Base-by-base conservation (phyloP, 1,140 invertebrate species). In the Asobara japonica region DNA sequence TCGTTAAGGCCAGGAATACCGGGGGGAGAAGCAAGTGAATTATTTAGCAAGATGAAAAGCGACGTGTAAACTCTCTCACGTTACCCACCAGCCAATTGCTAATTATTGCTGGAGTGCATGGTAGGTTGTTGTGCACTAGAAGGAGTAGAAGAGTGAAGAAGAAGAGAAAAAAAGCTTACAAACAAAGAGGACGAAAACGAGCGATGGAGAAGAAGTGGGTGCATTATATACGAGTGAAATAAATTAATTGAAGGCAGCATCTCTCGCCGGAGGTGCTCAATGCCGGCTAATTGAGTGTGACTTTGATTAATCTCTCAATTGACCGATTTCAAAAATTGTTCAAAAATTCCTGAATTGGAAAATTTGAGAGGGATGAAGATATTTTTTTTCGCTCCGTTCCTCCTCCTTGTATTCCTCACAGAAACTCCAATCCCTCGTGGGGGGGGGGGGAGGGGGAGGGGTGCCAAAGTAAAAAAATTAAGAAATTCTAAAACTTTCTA, bases 291-390 rank as follows among this genome's bases (percentile, higher is more conserved):
- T 80, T 78, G 80, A 81, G 76, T 76, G 75, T 70, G 75, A 77
- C 74, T 76, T 79, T 79, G 78, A 80, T 80, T 77, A 78, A 80
- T 81, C 79, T 73, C 69, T 80, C 74, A 77, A 78, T 78, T 76
- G 74, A 72, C 71, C 68, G 70, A 61, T 20, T 30, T 67, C 25
- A n/a, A n/a, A n/a, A n/a, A n/a, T n/a, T n/a, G n/a, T n/a, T n/a
- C n/a, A n/a, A n/a, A n/a, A n/a, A n/a, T n/a, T n/a, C n/a, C n/a
- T n/a, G n/a, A n/a, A n/a, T n/a, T n/a, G n/a, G n/a, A n/a, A n/a
- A n/a, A n/a, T n/a, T n/a, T n/a, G n/a, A n/a, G n/a, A n/a, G n/a
- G n/a, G n/a, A n/a, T n/a, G n/a, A n/a, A n/a, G n/a, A n/a, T n/a
- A n/a, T n/a, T n/a, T n/a, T n/a, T n/a, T n/a, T n/a, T n/a, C n/a